These are phyloP conservation scores for Sinotaia quadrata DNA, from an alignment of 2,888 invertebrate species.

Conservation along the genomic window DNA sequence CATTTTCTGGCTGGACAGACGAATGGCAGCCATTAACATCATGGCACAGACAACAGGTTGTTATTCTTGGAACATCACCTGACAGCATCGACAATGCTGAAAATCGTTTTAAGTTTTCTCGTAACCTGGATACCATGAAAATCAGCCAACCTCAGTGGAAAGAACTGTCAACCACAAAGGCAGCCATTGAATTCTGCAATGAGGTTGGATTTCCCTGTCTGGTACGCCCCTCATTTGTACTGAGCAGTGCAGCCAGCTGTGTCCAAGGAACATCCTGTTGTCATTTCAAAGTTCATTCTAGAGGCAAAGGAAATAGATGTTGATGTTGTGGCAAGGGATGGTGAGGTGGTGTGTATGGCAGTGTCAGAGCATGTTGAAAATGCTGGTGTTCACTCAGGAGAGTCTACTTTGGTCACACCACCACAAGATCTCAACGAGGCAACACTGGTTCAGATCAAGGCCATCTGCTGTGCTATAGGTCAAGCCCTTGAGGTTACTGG, in stretches of 20 bases:
- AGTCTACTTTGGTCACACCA: slow-evolving; percentile 97
- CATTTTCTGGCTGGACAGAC: no score
- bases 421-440: slow-evolving; percentile 95
- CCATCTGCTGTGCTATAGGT: slow-evolving; percentile 90
- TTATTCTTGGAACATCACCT: slow-evolving; percentile 94
- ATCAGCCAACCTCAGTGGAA: slow-evolving; percentile 98
- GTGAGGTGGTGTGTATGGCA: slow-evolving; percentile 95
- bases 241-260: slow-evolving; percentile 98
- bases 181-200: slow-evolving; percentile 90
- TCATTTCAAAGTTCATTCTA: slow-evolving; percentile 97
- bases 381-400: slow-evolving; percentile 98
- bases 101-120: slow-evolving; percentile 98
- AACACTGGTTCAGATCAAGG: slow-evolving; percentile 91
- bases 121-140: slow-evolving; percentile 94
- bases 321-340: slow-evolving; percentile 96
- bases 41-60: no score
- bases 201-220: slow-evolving; percentile 97
- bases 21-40: no score
- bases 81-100: slow-evolving; percentile 98
- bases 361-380: slow-evolving; percentile 96
- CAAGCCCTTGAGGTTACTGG: slow-evolving; percentile 85
- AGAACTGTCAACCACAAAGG: slow-evolving; percentile 90
- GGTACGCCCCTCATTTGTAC: slow-evolving; percentile 96
- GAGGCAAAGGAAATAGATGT: slow-evolving; percentile 99
- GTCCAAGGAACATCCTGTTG: slow-evolving; percentile 96